These are phyloP conservation scores for Microhierax caerulescens DNA, from an alignment of 2,797 vertebrate genomes.

Conservation along the genomic window DNA sequence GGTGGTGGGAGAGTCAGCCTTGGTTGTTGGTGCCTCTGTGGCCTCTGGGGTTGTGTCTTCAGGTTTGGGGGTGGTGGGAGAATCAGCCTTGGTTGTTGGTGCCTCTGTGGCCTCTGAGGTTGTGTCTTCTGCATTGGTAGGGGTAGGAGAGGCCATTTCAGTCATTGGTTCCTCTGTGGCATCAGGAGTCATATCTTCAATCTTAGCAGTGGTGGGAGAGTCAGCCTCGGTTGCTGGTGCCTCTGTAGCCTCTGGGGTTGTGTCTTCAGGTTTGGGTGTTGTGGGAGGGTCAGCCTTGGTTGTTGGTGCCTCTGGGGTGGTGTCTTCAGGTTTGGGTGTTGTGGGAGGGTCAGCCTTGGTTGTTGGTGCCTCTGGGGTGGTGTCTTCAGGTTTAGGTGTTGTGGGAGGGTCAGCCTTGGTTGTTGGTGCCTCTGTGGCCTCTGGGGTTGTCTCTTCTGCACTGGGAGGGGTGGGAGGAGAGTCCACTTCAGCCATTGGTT, in stretches of 20 bases:
- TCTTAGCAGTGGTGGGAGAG: rapidly evolving
- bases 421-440: rapidly evolving
- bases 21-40: rapidly evolving
- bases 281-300: rapidly evolving
- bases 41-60: not conserved
- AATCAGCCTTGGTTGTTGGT: no score
- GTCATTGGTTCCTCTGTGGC: rapidly evolving
- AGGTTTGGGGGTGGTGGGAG: no score
- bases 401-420: rapidly evolving
- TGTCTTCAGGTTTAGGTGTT: rapidly evolving
- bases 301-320: rapidly evolving
- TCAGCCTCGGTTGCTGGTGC: rapidly evolving
- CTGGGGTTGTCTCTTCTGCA: not conserved
- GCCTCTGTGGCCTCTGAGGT: no score
- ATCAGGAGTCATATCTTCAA: rapidly evolving
- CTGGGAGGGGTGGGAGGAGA: rapidly evolving
- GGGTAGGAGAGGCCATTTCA: rapidly evolving
- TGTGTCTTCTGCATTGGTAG: not conserved
- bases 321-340: rapidly evolving
- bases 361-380: rapidly evolving
- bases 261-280: rapidly evolving
- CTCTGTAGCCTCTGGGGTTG: not conserved
- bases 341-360: rapidly evolving
- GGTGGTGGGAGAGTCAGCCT: rapidly evolving
- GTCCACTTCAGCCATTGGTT: rapidly evolving